Conservation (phyloP, 2,113 vertebrate species). For the Pteropus alecto region DNA sequence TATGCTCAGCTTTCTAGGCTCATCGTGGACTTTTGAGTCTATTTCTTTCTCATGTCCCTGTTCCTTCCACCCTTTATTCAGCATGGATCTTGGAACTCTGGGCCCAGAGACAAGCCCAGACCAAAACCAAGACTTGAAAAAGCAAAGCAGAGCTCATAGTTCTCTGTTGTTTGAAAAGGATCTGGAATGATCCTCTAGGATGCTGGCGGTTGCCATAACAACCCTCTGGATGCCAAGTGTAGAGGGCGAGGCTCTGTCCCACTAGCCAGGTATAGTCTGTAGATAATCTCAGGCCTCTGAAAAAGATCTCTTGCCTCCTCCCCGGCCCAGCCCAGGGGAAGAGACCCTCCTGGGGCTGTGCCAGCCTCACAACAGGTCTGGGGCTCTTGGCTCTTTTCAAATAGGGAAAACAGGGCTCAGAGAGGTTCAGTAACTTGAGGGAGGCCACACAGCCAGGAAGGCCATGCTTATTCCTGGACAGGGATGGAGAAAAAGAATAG, state of each 20-base stretch:
- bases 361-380: not conserved
- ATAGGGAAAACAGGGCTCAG: not conserved
- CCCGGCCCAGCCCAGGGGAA: not conserved
- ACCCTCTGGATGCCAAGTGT: not conserved
- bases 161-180: no score
- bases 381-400: not conserved
- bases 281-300: not conserved
- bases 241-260: not conserved
- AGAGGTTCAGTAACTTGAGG: not conserved
- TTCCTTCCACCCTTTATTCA: accelerated
- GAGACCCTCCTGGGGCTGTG: not conserved
- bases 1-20: not conserved
- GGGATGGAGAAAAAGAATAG: no score
- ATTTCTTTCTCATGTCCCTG: not conserved
- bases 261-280: not conserved
- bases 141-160: not conserved
- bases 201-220: not conserved
- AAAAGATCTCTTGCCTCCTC: not conserved
- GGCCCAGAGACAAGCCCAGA: not conserved
- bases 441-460: not conserved
- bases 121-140: not conserved
- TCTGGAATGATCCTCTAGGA: not conserved
- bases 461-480: accelerated
- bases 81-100: not conserved
- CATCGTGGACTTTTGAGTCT: not conserved